phyloP scores from a whole-genome alignment of 1,140 invertebrate genomes.

The Cardiocondyla obscurior region DNA sequence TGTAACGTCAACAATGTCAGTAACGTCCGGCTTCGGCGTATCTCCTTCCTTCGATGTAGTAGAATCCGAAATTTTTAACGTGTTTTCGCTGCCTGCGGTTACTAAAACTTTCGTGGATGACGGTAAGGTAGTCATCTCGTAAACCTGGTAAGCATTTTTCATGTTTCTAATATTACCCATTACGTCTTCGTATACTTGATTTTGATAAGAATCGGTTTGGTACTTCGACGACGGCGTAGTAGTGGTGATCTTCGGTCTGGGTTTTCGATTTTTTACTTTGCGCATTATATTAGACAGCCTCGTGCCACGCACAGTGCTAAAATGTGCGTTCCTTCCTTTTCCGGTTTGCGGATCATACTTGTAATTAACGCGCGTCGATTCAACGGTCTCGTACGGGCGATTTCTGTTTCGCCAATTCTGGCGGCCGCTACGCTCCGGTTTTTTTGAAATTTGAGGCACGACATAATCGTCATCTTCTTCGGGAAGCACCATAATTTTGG shows the following conservation, averaged over 20 bases:
- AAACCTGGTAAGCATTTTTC: constrained; percentile 52
- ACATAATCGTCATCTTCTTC: constrained; percentile 70
- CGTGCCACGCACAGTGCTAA: neutral
- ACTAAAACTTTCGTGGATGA: neutral
- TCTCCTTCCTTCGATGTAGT: neutral
- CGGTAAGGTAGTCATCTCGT: constrained; percentile 45
- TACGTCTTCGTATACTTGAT: constrained; percentile 80
- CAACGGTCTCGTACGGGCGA: neutral
- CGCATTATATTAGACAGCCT: neutral
- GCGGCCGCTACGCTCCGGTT: constrained; percentile 66
- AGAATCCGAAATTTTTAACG: neutral
- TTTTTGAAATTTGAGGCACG: constrained; percentile 66
- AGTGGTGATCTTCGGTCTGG: constrained; percentile 16
- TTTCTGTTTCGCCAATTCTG: neutral
- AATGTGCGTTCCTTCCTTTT: constrained; percentile 5
- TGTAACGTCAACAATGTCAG: neutral
- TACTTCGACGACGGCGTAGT: constrained; percentile 21
- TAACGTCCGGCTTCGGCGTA: neutral
- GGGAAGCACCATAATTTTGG: constrained; percentile 70
- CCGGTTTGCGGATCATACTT: constrained; percentile 16
- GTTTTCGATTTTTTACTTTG: neutral
- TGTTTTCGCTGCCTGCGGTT: neutral
- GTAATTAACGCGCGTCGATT: constrained; percentile 5
- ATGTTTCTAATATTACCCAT: constrained; percentile 79
- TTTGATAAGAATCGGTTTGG: constrained; percentile 68